Base-by-base conservation (phyloP, 37 sponge, comb jelly and placozoan genomes). In the Tethya wilhelma region DNA sequence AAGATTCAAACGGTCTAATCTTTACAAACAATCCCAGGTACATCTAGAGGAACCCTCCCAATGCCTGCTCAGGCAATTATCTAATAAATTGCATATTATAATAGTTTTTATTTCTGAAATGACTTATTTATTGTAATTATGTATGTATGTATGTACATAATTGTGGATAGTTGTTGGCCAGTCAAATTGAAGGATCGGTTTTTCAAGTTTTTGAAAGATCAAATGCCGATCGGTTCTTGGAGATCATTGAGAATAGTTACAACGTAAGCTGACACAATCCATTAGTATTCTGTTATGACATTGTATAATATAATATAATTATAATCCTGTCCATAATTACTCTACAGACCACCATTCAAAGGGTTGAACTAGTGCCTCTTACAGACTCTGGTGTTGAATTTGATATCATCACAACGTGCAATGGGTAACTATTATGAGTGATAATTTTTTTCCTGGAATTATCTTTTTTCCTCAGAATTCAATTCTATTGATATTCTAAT, bases 211-310 rank as follows among this genome's bases (percentile, higher is more conserved):
- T 67, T 32, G 62, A 30, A 59, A 59, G 29, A 23, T 20, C 55
- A 11, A 62, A 62, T 62, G 19, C 88, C 44, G 26, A 67, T 0
- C 80, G 84, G 44, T 39, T 92, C 23, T 23, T 87, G 33, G 34
- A 82, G 1, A 59, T 92, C 32, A 87, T 92, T 59, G 32, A 74
- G 25, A 49, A 73, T 0, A 45, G 46, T 4, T 92, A 87, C 43
- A 25, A 74, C 49, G 91, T 91, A 39, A 80, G 84, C 58, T 3
- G 55, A 37, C 32, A 36, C 23, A 68, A 11, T 60, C 63, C 22
- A 6, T 60, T 60, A 12, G 14, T 49, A 49, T 49, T 49, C 55
- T 49, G 17, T 17, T 9, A 17, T 19, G 55, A 49, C 17, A 49
- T 19, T 49, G 9, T 49, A 19, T 49, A 49, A 49, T 20, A 17